Base-by-base conservation (phyloP, 1,140 invertebrate species). In the Procambarus virginalis region DNA sequence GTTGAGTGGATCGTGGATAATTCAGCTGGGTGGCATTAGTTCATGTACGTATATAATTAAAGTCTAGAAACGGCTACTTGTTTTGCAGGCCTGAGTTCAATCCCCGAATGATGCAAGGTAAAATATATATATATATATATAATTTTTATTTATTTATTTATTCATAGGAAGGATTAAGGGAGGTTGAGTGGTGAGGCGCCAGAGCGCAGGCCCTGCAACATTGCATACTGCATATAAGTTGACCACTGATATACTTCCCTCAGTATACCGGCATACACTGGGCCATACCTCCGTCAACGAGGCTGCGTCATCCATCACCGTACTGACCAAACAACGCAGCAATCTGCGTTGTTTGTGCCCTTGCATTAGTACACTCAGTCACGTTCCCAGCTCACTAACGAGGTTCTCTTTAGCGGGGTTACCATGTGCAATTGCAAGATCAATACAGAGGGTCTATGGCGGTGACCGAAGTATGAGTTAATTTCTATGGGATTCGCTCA, bases 401-500 rank as follows among this genome's bases (percentile, higher is more conserved):
- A 73, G 20, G 10, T 34, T 14, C 68, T 34, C 60, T 64, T 10
- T 86, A 86, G 22, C 76, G 84, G 60, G 76, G 84, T 68, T 49
- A 45, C 55, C 76, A 64, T 64, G 49, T 64, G 84, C 84, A 79
- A 86, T 86, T 79, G 55, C 84, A 79, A 79, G 84, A 86, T 86
- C 84, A 86, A 86, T 86, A 86, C 76, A 10, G 84, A 79, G 55
- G 55, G 5, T 49, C 55, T 86, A 58, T 80, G 60, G 75, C n/a
- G 84, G 84, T 86, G 76, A 55, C 76, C 76, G 20, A 60, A 79
- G 84, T 79, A 86, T 49, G 84, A 17, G 84, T 79, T 86, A 76
- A 79, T 79, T 86, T 86, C 76, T 79, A 78, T 79, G 84, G 51
- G 58, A 79, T 79, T 60, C 84, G 84, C 76, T 79, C 73, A 86